phyloP scores from a whole-genome alignment of 2,113 vertebrate species.

The Recurvirostra avosetta region DNA sequence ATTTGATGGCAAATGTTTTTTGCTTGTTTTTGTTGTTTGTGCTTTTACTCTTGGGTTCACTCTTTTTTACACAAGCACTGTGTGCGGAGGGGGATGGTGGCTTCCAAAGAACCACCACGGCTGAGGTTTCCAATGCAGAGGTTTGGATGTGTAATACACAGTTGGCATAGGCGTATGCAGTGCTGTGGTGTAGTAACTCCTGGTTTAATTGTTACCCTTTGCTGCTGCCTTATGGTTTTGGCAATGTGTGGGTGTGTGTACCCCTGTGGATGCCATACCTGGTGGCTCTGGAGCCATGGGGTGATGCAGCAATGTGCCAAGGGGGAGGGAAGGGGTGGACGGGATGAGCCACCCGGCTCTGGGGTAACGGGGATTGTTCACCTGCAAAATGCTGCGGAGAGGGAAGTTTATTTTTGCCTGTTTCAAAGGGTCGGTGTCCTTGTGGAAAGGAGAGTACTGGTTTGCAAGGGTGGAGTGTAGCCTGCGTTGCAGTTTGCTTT shows the following conservation, averaged over 20 bases:
- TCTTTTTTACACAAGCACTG: not conserved
- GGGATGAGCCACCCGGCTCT: not conserved
- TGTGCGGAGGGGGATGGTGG: not conserved
- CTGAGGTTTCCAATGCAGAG: not conserved
- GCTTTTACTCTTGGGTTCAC: not conserved
- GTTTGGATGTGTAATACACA: not conserved
- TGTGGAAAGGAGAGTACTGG: not conserved
- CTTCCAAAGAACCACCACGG: not conserved
- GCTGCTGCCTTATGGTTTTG: not conserved
- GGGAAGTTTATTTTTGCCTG: not conserved
- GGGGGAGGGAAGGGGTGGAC: too few species aligned
- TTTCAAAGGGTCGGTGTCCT: not conserved
- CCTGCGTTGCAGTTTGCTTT: not conserved
- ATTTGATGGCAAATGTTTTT: not conserved
- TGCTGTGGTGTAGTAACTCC: not conserved
- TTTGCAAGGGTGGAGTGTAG: not conserved
- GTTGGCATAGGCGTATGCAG: fast-evolving
- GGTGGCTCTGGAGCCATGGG: not conserved
- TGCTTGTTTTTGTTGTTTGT: not conserved
- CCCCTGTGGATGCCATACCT: fast-evolving
- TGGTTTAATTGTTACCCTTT: not conserved
- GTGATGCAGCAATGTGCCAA: not conserved
- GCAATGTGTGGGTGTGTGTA: not conserved
- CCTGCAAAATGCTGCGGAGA: not conserved
- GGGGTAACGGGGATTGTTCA: not conserved